A percentile compares a stretch with the other conserved stretches of the same genome.
Evolutionary conservation across 2,888 invertebrate genomes (phyloP).

Genomic region (Balanococcus diminutus): DNA sequence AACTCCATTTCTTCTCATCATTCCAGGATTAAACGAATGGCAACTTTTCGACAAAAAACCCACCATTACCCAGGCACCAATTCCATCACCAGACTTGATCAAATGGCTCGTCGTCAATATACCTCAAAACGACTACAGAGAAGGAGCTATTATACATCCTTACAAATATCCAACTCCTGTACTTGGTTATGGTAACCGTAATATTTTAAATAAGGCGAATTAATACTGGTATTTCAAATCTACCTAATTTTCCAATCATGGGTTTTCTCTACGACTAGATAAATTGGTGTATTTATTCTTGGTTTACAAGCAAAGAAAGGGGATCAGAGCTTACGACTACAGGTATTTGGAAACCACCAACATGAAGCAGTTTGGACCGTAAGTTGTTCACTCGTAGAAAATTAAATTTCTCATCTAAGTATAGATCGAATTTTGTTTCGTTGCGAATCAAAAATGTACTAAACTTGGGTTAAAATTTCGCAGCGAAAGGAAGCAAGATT

Average conservation of each 20-base stretch:
- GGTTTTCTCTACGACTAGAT: no score
- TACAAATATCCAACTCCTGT: background rate
- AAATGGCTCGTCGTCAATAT: background rate
- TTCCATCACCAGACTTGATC: background rate
- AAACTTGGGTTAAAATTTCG: background rate
- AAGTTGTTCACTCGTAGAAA: background rate
- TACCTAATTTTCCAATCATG: background rate
- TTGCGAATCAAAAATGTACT: no score
- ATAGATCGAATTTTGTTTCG: no score
- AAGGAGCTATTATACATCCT: background rate
- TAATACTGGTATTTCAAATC: no score
- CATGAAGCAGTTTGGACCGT: background rate
- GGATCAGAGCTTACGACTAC: background rate
- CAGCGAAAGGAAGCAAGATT: background rate
- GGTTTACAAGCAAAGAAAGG: background rate
- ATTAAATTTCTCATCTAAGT: background rate
- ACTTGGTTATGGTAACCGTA: background rate
- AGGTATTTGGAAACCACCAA: background rate
- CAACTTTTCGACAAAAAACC: slow-evolving; percentile 4
- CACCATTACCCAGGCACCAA: background rate
- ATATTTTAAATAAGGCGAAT: no score
- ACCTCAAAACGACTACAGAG: background rate
- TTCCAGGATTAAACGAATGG: background rate
- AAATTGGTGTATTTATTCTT: slow-evolving; percentile 7
- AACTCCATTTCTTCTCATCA: background rate